phyloP scores from a whole-genome alignment of 2,888 invertebrate genomes.

The Athalia cordata region DNA sequence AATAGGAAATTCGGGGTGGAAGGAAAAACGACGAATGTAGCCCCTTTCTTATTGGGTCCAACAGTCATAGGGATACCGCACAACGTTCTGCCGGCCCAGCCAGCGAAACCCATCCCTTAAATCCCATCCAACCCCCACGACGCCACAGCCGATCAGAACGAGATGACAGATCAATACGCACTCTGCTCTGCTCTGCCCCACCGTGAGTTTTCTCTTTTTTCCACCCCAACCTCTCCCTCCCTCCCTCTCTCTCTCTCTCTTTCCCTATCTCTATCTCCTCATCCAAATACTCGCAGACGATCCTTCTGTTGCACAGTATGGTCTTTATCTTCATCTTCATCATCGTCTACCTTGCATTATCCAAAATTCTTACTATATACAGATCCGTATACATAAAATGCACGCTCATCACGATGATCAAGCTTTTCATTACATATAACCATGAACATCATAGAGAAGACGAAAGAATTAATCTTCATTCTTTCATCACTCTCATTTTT shows the following conservation, averaged over 20 bases:
- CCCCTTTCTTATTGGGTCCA: slow-evolving; percentile 45
- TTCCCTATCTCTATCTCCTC: background rate
- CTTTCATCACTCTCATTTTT: slow-evolving; percentile 35
- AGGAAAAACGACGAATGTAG: slow-evolving; percentile 29
- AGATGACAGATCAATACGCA: slow-evolving; percentile 64
- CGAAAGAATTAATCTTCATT: background rate
- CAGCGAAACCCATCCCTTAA: slow-evolving; percentile 10
- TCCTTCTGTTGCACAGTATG: too few species aligned
- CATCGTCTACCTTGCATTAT: too few species aligned
- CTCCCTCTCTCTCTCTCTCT: background rate
- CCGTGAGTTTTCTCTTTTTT: slow-evolving; percentile 9
- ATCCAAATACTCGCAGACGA: too few species aligned
- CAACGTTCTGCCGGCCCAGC: slow-evolving; percentile 7
- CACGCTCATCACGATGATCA: too few species aligned
- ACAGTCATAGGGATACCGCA: slow-evolving; percentile 18
- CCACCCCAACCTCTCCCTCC: background rate
- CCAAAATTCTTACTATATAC: too few species aligned
- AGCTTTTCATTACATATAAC: too few species aligned
- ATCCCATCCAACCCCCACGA: background rate
- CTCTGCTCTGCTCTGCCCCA: slow-evolving; percentile 6
- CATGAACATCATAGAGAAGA: too few species aligned
- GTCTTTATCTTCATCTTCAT: too few species aligned
- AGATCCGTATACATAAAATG: too few species aligned
- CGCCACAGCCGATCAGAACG: slow-evolving; percentile 38
- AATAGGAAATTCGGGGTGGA: too few species aligned